Percentiles rank a stretch among this genome's conserved stretches.
Evolutionary conservation across 2,113 vertebrate genomes (phyloP).

Genomic region (Hirundichthys speculiger): DNA sequence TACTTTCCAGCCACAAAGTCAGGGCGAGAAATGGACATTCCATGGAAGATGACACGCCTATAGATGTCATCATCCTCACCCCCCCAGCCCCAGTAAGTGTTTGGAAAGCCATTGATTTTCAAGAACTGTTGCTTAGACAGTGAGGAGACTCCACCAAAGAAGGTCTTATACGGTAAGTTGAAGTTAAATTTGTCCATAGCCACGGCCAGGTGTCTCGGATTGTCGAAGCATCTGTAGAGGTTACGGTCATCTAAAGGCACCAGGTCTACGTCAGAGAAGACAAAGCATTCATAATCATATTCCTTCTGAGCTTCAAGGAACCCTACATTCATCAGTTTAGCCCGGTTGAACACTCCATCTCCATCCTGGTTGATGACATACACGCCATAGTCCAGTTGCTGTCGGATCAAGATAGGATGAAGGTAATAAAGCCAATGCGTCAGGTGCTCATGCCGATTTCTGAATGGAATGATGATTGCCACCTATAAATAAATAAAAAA

Average conservation of each 20-base stretch:
- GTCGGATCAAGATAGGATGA: slow-evolving; percentile 90
- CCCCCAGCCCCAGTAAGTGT: slow-evolving; percentile 98
- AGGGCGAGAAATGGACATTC: slow-evolving; percentile 91
- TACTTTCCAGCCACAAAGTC: slow-evolving; percentile 84
- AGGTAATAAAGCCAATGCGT: slow-evolving; percentile 92
- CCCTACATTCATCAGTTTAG: slow-evolving; percentile 92
- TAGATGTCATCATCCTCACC: slow-evolving; percentile 97
- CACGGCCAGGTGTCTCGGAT: slow-evolving; percentile 91
- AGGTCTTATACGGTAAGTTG: slow-evolving; percentile 87
- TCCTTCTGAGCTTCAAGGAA: slow-evolving; percentile 90
- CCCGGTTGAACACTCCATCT: slow-evolving; percentile 89
- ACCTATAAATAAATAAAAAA: slow-evolving; percentile 77
- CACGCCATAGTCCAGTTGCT: slow-evolving; percentile 91
- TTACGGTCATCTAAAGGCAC: slow-evolving; percentile 93
- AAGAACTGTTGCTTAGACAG: slow-evolving; percentile 89
- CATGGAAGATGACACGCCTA: slow-evolving; percentile 43
- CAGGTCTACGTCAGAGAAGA: slow-evolving; percentile 94
- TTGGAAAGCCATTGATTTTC: slow-evolving; percentile 94
- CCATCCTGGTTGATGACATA: slow-evolving; percentile 94
- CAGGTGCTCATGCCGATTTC: slow-evolving; percentile 92
- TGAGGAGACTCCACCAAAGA: slow-evolving; percentile 91
- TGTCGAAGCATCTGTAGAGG: slow-evolving; percentile 88
- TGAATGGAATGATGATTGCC: slow-evolving; percentile 92
- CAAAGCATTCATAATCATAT: slow-evolving; percentile 92
- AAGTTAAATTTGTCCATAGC: slow-evolving; percentile 96